A percentile compares a stretch with the other conserved stretches of the same genome.
These are phyloP conservation scores for Myxocyprinus asiaticus DNA, from an alignment of 2,113 vertebrate genomes.

Conservation along the genomic window DNA sequence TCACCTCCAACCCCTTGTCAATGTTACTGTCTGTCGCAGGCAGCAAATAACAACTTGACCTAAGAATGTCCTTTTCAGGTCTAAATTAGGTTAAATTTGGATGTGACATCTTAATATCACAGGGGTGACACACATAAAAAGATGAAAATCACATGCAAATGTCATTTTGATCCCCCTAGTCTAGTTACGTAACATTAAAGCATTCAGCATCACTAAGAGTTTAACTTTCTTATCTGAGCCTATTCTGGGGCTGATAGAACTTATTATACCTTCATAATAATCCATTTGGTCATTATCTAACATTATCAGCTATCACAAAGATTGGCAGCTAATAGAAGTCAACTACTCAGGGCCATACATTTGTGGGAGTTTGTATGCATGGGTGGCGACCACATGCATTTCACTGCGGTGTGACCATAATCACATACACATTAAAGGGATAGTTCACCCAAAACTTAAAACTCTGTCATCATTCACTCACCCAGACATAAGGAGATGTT, in stretches of 20 bases:
- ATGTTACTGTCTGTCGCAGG: conserved; percentile 36
- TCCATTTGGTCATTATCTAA: conserved; percentile 26
- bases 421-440: background rate
- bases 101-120: background rate
- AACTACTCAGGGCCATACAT: background rate
- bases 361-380: conserved; percentile 16
- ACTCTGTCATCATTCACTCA: too few species aligned
- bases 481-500: too few species aligned
- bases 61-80: background rate
- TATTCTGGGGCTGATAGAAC: conserved; percentile 3
- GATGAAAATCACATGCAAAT: conserved; percentile 40
- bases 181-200: conserved; percentile 20
- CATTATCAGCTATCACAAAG: conserved; percentile 13
- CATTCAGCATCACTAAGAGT: conserved; percentile 1
- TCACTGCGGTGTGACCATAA: conserved; percentile 13
- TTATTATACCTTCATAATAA: conserved; percentile 35
- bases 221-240: conserved; percentile 14
- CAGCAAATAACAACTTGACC: conserved; percentile 37
- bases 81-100: background rate
- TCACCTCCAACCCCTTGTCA: background rate
- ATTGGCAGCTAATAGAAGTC: conserved; percentile 23
- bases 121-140: conserved; percentile 14
- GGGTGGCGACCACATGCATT: background rate
- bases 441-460: too few species aligned
- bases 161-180: too few species aligned